Percentiles rank a stretch among this genome's conserved stretches.
These are phyloP conservation scores for Gobionotothen gibberifrons DNA, from an alignment of 2,797 vertebrate species.

Conservation along the genomic window DNA sequence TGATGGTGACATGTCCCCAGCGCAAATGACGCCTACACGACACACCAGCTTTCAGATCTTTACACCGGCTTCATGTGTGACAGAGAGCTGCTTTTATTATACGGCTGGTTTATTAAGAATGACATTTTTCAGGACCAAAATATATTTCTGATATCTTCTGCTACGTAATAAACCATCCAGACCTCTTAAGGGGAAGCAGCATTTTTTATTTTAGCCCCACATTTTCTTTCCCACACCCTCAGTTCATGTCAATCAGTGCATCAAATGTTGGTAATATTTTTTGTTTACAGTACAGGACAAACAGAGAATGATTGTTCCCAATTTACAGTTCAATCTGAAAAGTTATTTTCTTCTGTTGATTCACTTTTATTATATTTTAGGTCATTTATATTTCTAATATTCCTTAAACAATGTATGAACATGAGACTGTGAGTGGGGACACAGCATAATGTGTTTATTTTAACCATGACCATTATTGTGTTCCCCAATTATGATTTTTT, in stretches of 20 bases:
- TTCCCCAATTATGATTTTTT: background rate
- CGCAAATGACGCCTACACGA: too few species aligned
- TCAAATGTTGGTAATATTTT: too few species aligned
- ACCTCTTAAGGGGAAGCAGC: constrained; percentile 26
- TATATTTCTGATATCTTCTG: constrained; percentile 37
- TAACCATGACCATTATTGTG: background rate
- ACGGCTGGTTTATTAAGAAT: constrained; percentile 15
- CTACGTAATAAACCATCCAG: constrained; percentile 18
- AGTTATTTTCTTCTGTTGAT: background rate
- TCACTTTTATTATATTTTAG: background rate
- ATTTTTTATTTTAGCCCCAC: constrained; percentile 5
- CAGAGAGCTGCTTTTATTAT: constrained; percentile 37
- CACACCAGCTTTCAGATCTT: background rate
- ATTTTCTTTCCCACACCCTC: background rate
- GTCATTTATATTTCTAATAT: background rate
- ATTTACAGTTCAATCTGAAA: background rate
- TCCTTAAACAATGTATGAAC: background rate
- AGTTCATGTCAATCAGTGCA: too few species aligned
- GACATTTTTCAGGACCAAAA: constrained; percentile 24
- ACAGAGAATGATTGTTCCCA: too few species aligned
- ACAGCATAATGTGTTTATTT: background rate
- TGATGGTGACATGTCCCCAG: too few species aligned
- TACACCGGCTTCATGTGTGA: constrained; percentile 11
- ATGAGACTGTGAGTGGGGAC: background rate
- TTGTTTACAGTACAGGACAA: too few species aligned